phyloP scores from a whole-genome alignment of 1,140 invertebrate genomes.

The Drosophila pseudoananassae region DNA sequence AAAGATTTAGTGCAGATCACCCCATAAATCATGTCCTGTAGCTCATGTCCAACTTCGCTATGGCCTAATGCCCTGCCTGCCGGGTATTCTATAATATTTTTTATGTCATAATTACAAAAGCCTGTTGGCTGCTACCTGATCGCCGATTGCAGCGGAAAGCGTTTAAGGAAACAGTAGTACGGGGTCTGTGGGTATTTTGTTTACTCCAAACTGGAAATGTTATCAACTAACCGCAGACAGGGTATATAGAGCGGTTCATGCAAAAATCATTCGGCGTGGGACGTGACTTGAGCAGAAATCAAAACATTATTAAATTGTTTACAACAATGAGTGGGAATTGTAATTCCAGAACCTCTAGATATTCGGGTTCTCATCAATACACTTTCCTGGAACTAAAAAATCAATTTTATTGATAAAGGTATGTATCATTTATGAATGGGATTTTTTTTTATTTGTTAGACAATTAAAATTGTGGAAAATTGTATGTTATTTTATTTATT shows the following conservation, averaged over 20 bases:
- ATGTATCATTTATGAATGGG: background rate
- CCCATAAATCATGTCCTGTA: conserved; percentile 37
- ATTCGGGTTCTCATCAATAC: background rate
- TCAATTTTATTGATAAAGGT: background rate
- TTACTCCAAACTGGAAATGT: conserved; percentile 62
- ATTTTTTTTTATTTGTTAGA: background rate
- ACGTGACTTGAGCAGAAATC: conserved; percentile 52
- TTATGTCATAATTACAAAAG: conserved; percentile 39
- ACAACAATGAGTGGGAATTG: conserved; percentile 30
- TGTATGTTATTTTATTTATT: background rate
- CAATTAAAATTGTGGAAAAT: no score
- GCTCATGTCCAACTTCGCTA: conserved; percentile 31
- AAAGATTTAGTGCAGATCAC: conserved; percentile 38
- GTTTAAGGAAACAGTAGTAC: conserved; percentile 66
- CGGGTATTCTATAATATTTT: conserved; percentile 20
- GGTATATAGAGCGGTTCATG: conserved; percentile 13
- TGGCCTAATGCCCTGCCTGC: conserved; percentile 9
- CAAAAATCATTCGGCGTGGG: conserved; percentile 32
- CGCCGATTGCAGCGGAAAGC: conserved; percentile 32
- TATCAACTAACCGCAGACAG: conserved; percentile 20
- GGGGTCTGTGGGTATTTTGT: conserved; percentile 20
- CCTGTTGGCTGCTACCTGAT: conserved; percentile 31
- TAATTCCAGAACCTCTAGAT: conserved; percentile 9
- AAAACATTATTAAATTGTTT: conserved; percentile 48
- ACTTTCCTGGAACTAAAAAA: background rate